A percentile compares a stretch with the other conserved stretches of the same genome.
These are phyloP conservation scores for Sitodiplosis mosellana DNA, from an alignment of 1,140 invertebrate genomes.

Conservation along the genomic window DNA sequence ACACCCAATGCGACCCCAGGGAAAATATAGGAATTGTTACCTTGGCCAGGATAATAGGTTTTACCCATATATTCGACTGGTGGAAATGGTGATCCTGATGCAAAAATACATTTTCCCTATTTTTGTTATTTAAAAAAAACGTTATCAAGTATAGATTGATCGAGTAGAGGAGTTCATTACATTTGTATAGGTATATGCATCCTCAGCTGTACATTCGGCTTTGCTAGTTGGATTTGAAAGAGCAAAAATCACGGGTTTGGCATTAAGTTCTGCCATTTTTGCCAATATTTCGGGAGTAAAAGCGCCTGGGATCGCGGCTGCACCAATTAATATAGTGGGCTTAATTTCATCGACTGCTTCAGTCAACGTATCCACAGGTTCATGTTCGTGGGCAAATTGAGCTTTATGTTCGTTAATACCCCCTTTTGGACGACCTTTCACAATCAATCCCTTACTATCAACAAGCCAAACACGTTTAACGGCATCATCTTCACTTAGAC, in stretches of 20 bases:
- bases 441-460: slow-evolving; percentile 46
- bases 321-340: slow-evolving; percentile 75
- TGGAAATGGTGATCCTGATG: slow-evolving; percentile 82
- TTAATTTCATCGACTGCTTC: slow-evolving; percentile 62
- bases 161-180: too few relatives aligned
- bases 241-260: slow-evolving; percentile 78
- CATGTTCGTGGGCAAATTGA: slow-evolving; percentile 51
- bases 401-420: slow-evolving; percentile 56
- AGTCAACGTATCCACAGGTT: slow-evolving; percentile 45
- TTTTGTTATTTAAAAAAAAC: too few relatives aligned
- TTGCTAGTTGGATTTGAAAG: slow-evolving; percentile 92
- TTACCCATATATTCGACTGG: slow-evolving; percentile 61
- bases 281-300: slow-evolving; percentile 72
- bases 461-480: slow-evolving; percentile 55
- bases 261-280: slow-evolving; percentile 60
- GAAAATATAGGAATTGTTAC: slow-evolving; percentile 95
- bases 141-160: too few relatives aligned
- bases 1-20: slow-evolving; percentile 81
- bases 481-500: slow-evolving; percentile 50
- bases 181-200: slow-evolving; percentile 71
- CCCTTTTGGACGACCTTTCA: slow-evolving; percentile 55
- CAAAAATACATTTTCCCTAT: slow-evolving; percentile 51
- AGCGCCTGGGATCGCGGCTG: slow-evolving; percentile 60
- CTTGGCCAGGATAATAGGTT: slow-evolving; percentile 71
- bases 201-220: slow-evolving; percentile 93